Base-by-base conservation (phyloP, 2,888 invertebrate species). In the Oscheius onirici region DNA sequence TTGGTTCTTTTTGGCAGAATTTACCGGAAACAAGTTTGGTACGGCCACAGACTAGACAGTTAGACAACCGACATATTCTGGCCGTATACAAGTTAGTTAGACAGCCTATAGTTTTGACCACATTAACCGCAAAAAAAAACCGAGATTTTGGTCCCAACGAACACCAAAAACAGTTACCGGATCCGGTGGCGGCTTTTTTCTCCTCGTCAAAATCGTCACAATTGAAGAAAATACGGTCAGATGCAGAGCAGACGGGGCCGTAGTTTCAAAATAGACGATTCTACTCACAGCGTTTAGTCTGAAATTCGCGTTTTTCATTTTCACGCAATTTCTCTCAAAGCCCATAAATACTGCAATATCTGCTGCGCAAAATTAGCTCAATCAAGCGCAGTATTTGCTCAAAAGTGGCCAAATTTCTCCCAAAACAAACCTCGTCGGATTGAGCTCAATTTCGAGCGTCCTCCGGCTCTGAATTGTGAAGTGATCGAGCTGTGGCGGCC, bases 261-360 rank as follows among this genome's bases (percentile, higher is more conserved):
- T 69, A 41, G 72, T 77, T 40, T 83, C 83, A 46, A 81, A 83
- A 60, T 79, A 77, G 20, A 83, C 66, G 15, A 80, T 73, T 17
- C 83, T 73, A 13, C 74, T 72, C n/a, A 71, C 76, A 11, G 73
- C 70, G 11, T 52, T 57, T 40, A 78, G 22, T 22, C 75, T 69
- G 17, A 17, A 58, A 49, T 1, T 20, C 17, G 17, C n/a, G 6
- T 41, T 26, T 28, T 26, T 10, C 26, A 41, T 34, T 26, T 54
- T 8, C 17, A 51, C 10, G 11, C 52, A 52, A 13, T 52, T 52
- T n/a, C 17, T 52, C 22, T 22, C 13, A 34, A 8, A 34, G 34
- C 22, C 1, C 51, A 46, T n/a, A 26, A 46, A 43, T 41, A 17
- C 26, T 20, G 52, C 41, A 66, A 66, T 66, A 28, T 41, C 40